These are phyloP conservation scores for Haliclystus octoradiatus DNA, from an alignment of 30 jellyfish, hydroid and myxozoan genomes.

Conservation along the genomic window DNA sequence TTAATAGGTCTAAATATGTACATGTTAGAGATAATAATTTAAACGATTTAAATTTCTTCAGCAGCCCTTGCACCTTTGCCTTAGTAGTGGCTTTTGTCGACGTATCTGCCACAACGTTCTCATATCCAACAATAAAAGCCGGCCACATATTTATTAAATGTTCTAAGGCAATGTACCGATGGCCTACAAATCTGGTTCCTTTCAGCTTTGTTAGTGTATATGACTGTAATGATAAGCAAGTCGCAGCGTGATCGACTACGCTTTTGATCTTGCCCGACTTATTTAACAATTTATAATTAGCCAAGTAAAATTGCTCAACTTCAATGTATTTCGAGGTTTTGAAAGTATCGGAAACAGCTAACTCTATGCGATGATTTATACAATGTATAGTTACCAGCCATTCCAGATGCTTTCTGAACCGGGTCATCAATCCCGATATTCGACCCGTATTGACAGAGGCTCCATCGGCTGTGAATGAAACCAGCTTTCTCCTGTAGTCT, in stretches of 20 bases:
- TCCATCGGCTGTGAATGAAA: conserved; percentile 50
- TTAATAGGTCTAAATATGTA: conserved; percentile 34
- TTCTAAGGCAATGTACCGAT: conserved; percentile 27
- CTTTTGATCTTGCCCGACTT: conserved; percentile 17
- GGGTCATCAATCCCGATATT: conserved; percentile 31
- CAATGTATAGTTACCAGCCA: conserved; percentile 68
- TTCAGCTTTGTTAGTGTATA: conserved; percentile 16
- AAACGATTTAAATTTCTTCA: conserved; percentile 25
- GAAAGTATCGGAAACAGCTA: conserved; percentile 27
- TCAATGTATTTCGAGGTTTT: conserved; percentile 2
- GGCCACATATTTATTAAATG: conserved; percentile 61
- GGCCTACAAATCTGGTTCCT: conserved; percentile 68
- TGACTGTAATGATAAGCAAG: conserved; percentile 21
- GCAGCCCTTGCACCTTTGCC: conserved; percentile 36
- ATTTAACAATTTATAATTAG: conserved; percentile 10
- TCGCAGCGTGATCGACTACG: conserved; percentile 21
- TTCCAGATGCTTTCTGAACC: conserved; percentile 29
- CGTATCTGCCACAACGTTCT: conserved; percentile 11
- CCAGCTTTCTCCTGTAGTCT: background rate
- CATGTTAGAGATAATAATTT: conserved; percentile 21
- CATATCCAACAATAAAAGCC: conserved; percentile 40
- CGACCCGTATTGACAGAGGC: conserved; percentile 41
- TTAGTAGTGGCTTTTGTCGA: background rate
- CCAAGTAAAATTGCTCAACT: conserved; percentile 25
- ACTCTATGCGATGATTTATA: conserved; percentile 51